Conservation (phyloP, 2,797 vertebrate genomes). For the Liasis olivaceus region DNA sequence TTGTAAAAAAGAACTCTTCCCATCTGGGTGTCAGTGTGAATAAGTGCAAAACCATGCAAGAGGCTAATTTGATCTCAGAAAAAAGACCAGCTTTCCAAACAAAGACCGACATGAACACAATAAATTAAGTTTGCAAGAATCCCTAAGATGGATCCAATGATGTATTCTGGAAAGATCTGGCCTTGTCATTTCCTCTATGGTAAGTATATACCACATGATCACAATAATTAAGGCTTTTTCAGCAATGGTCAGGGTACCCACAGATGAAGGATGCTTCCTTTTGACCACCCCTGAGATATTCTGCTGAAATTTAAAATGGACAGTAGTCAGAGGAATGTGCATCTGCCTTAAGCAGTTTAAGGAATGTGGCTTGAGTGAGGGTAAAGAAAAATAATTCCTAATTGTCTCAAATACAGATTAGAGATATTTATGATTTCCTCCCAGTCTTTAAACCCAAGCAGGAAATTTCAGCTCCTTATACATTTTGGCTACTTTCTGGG, state of each 20-base stretch:
- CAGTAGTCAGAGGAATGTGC: neutral
- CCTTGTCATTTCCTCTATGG: neutral
- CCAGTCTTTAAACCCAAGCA: neutral
- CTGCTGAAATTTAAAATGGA: neutral
- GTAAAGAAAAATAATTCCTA: neutral
- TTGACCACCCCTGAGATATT: neutral
- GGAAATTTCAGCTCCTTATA: neutral
- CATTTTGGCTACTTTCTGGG: neutral
- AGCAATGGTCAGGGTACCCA: neutral
- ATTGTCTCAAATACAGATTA: neutral
- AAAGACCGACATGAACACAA: neutral
- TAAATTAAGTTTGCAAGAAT: neutral
- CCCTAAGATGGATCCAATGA: neutral
- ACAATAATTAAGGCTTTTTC: neutral
- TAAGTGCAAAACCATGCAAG: neutral
- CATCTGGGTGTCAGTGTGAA: neutral
- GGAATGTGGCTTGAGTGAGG: neutral
- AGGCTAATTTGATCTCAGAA: neutral
- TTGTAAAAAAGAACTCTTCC: neutral
- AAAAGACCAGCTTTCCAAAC: neutral
- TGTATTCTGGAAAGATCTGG: neutral
- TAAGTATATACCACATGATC: neutral
- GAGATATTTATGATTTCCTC: neutral
- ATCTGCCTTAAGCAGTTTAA: neutral
- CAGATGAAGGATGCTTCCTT: constrained; percentile 17